A percentile compares a stretch with the other conserved stretches of the same genome.
phyloP scores from a whole-genome alignment of 1,140 invertebrate genomes.

The Eciton burchellii region DNA sequence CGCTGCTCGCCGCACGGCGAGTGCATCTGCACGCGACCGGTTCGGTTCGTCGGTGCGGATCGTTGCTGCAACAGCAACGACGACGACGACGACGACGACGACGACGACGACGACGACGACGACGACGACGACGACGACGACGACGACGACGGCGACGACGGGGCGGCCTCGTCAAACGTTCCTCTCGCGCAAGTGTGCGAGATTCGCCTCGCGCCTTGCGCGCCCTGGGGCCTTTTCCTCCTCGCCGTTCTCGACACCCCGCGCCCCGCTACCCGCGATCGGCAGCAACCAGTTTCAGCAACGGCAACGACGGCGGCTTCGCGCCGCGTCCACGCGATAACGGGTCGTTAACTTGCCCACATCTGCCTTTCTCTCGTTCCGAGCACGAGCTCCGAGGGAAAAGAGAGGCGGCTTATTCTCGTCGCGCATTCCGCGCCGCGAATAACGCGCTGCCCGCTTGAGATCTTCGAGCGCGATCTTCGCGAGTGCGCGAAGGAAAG shows the following conservation, averaged over 20 bases:
- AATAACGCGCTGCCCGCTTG: slow-evolving; percentile 2
- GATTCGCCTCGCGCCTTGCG: slow-evolving; percentile 28
- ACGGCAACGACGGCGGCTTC: slow-evolving; percentile 40
- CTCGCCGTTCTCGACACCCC: background rate
- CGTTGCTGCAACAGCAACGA: no score
- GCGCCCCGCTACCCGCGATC: slow-evolving; percentile 65
- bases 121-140: no score
- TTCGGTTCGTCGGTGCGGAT: no score
- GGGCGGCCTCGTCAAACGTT: slow-evolving; percentile 27
- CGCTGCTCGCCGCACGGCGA: slow-evolving; percentile 12
- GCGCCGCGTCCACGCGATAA: slow-evolving; percentile 76
- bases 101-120: no score
- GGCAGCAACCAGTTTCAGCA: slow-evolving; percentile 77
- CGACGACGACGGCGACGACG: no score
- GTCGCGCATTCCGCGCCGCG: background rate
- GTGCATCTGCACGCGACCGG: slow-evolving; percentile 36
- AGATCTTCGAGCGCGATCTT: slow-evolving; percentile 33
- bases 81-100: no score
- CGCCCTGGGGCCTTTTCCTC: background rate
- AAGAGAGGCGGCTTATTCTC: slow-evolving; percentile 47
- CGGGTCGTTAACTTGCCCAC: slow-evolving; percentile 82
- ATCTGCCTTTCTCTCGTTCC: slow-evolving; percentile 79
- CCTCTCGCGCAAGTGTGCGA: slow-evolving; percentile 21
- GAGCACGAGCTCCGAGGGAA: slow-evolving; percentile 44
- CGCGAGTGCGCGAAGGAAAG: background rate